Evolutionary conservation across 2,797 vertebrate species (phyloP).

Genomic region (Rhinophrynus dorsalis): DNA sequence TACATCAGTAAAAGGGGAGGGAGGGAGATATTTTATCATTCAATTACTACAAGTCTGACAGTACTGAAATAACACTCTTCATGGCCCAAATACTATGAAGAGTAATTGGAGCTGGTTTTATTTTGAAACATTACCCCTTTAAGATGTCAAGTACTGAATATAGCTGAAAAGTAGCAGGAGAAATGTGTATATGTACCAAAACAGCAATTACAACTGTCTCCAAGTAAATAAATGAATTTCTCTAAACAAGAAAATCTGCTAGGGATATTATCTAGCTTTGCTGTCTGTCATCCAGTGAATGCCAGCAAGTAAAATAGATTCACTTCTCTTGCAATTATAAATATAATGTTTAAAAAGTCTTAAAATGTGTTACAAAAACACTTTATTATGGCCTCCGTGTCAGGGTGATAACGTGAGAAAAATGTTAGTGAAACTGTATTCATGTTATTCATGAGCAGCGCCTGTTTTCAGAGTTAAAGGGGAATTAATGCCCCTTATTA

Average conservation of each 20-base stretch:
- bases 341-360: not conserved
- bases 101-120: not conserved
- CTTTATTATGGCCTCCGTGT: slow-evolving; percentile 16
- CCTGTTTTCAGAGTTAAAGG: not conserved
- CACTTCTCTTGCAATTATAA: slow-evolving; percentile 15
- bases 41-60: no score
- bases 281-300: slow-evolving; percentile 4
- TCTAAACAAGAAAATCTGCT: not conserved
- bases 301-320: slow-evolving; percentile 2
- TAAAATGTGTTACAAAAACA: not conserved
- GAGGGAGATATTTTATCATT: no score
- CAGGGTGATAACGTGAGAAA: not conserved
- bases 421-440: not conserved
- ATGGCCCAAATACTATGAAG: no score
- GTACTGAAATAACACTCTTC: no score
- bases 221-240: not conserved
- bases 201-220: not conserved
- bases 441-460: not conserved
- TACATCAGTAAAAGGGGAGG: no score
- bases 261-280: slow-evolving; percentile 11
- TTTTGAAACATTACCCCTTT: no score
- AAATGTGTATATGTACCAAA: not conserved
- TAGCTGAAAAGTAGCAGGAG: not conserved
- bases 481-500: no score
- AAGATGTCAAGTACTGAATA: not conserved